Evolutionary conservation across 2,113 vertebrate genomes (phyloP), one percentile per base, ranked within the genome.

Genomic region (Daphoenositta chrysoptera): DNA sequence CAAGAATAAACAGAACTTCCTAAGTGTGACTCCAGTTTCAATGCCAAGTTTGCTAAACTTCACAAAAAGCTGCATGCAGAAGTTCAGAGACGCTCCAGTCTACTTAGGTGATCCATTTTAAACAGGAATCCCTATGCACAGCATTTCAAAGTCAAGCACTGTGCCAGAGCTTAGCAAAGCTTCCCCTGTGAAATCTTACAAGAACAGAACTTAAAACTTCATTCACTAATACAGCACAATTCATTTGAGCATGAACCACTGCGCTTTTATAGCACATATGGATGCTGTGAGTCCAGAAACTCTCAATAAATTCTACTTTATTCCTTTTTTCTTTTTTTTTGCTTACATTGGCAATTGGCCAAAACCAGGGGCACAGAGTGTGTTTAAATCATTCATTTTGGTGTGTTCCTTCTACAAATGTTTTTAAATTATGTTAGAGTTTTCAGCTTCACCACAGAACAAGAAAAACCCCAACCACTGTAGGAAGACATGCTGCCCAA

Each of bases 11-110:
- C 4, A 61, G 20, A 83, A 45, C 15, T 40, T 73, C 57, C 27
- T 9, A 58, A 19, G 18, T 6, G 13, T 2, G 14, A 56, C 42
- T 66, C 18, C 15, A 45, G 33, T 39, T 87, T 63, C 15, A 66
- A 78, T 5, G 28, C 14, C 37, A 56, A 26, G 4, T 44, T 58
- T 60, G 40, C 57, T 39, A 2, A 17, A 71, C 2, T 35, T 33
- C 63, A 76, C 0, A 0, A n/a, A 65, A 65, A 50, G 42, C 23
- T 21, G 6, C 18, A 60, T 1, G 1, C 8, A 33, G 3, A 56
- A 71, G 35, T 24, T 72, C 44, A 69, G 18, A 75, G 8, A 23
- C 37, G 31, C 28, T 82, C 42, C 44, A 35, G 9, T 50, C 66
- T n/a, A 40, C 31, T 27, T 7, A 20, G 13, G 15, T 23, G 26